Conservation (phyloP, 2,888 invertebrate genomes). For the Ischnura elegans region DNA sequence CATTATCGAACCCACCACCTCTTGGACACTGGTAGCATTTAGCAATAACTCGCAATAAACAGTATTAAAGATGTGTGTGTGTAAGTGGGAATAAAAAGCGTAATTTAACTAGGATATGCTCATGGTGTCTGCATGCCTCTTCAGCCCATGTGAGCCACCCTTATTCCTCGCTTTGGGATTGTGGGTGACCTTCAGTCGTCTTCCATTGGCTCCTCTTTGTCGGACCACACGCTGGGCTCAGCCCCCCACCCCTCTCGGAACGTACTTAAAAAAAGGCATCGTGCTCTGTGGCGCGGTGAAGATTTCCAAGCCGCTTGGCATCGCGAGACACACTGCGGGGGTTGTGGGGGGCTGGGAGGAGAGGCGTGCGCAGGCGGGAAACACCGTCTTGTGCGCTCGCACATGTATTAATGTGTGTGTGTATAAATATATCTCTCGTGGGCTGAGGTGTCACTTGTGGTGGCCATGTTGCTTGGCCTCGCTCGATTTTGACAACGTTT, state of each 20-base stretch:
- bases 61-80: slow-evolving; percentile 76
- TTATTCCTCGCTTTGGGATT: slow-evolving; percentile 43
- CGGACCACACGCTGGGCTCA: background rate
- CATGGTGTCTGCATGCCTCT: slow-evolving; percentile 43
- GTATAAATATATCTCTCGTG: slow-evolving; percentile 4
- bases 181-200: slow-evolving; percentile 49
- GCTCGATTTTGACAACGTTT: slow-evolving; percentile 53
- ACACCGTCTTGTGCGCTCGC: background rate
- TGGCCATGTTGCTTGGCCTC: slow-evolving; percentile 43
- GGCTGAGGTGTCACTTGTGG: slow-evolving; percentile 29
- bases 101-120: slow-evolving; percentile 28
- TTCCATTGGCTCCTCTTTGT: slow-evolving; percentile 52
- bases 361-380: background rate
- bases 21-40: slow-evolving; percentile 72
- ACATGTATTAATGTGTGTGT: background rate
- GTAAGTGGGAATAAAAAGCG: slow-evolving; percentile 25
- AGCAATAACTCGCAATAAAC: slow-evolving; percentile 81
- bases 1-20: slow-evolving; percentile 74
- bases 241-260: background rate
- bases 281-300: background rate
- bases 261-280: background rate
- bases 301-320: background rate
- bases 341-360: background rate
- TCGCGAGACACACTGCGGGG: background rate
- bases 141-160: slow-evolving; percentile 20